Base-by-base conservation (phyloP, 1,140 invertebrate species). In the Brachionus manjavacas region DNA sequence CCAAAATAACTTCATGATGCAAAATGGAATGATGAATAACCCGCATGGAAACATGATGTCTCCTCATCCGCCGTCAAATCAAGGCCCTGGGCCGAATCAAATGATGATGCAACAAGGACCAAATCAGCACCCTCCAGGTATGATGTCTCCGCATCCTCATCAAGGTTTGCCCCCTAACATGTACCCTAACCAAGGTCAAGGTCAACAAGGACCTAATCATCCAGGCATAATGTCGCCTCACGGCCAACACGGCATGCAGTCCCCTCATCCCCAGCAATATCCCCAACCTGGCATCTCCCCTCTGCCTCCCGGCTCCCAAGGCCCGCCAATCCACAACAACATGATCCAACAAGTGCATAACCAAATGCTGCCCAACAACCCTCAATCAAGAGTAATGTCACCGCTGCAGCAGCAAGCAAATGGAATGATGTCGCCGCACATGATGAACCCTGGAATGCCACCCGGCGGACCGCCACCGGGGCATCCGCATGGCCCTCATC, bases 321-420 rank as follows among this genome's bases (percentile, higher is more conserved):
- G n/a, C 7, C 79, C 9, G 11, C 41, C 72, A 28, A 49, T 46
- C 35, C 79, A 81, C 16, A 60, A 81, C 35, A 60, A 81, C 23
- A 81, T 81, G 79, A 60, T 64, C 14, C 79, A 81, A 64, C 79
- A 60, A 81, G 79, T 81, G 16, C 79, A 81, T 9, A 68, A 68
- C 20, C 79, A 81, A 81, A 64, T 81, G 79, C 20, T 68, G 60
- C 79, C 79, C 7, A 60, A 66, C 31, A 81, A 76, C 31, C 72
- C 72, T 12, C 72, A 76, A 52, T 76, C 64, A 4, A 31, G 79
- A 28, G 79, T 81, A 6, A 64, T 81, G 79, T 81, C 79, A 35
- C 79, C 79, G 1, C 28, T 76, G 11, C 72, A 76, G 23, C 72
- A 76, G 20, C 41, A 46, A 25, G 41, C 25, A 20, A 68, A 68